Conservation (phyloP, 2,888 invertebrate genomes). For the Drosophila nigritarsus region DNA sequence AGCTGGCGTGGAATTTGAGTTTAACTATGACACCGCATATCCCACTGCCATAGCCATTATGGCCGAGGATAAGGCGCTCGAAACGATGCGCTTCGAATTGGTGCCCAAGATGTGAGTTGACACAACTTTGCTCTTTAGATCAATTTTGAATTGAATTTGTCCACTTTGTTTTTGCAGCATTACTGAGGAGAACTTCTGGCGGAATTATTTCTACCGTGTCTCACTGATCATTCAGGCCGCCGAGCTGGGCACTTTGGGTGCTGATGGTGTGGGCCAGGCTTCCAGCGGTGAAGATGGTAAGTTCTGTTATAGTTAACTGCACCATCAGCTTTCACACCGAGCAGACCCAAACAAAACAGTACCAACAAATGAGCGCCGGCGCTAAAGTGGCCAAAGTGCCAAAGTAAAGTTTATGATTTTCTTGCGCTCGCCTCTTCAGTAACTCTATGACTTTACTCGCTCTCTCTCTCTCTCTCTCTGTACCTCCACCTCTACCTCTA, state of each 20-base stretch:
- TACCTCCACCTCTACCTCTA: slow-evolving; percentile 27
- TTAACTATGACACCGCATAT: slow-evolving; percentile 96
- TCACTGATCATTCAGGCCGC: slow-evolving; percentile 99
- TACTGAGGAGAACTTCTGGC: slow-evolving; percentile 99
- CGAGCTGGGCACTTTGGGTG: slow-evolving; percentile 87
- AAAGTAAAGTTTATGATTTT: slow-evolving; percentile 44
- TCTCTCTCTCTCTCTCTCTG: slow-evolving; percentile 44
- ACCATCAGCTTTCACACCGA: slow-evolving; percentile 34
- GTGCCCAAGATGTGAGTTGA: slow-evolving; percentile 98
- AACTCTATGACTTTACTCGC: slow-evolving; percentile 39
- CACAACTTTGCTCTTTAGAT: background rate
- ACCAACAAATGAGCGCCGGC: slow-evolving; percentile 28
- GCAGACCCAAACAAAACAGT: slow-evolving; percentile 38
- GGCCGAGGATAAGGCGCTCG: slow-evolving; percentile 97
- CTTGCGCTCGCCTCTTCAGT: slow-evolving; percentile 53
- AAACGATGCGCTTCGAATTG: slow-evolving; percentile 99
- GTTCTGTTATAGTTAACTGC: slow-evolving; percentile 49
- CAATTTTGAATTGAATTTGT: background rate
- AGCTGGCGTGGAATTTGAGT: slow-evolving; percentile 97
- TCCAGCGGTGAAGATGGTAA: slow-evolving; percentile 85
- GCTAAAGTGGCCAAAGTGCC: slow-evolving; percentile 16
- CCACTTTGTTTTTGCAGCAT: slow-evolving; percentile 87
- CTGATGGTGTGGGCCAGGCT: slow-evolving; percentile 85
- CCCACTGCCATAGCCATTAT: slow-evolving; percentile 97
- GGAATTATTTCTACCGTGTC: slow-evolving; percentile 99